Conservation (phyloP, 2,113 vertebrate species). For the Centropus unirufus region DNA sequence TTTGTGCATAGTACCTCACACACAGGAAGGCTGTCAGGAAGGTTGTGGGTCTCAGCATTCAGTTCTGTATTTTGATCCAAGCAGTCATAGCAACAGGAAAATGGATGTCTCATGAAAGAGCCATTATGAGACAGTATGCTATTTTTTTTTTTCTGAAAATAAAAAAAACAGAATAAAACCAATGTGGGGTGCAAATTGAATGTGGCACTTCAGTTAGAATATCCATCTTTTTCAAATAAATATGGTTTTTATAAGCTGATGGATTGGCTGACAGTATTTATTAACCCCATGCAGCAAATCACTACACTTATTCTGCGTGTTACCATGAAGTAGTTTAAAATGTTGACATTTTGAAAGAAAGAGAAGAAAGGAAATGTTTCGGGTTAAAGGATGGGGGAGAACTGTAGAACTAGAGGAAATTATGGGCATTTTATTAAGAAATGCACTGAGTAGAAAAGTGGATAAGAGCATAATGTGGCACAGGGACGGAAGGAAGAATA, state of each 20-base stretch:
- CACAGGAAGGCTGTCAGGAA: background rate
- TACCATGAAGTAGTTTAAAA: background rate
- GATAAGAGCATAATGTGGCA: background rate
- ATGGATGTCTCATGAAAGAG: background rate
- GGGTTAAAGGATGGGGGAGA: background rate
- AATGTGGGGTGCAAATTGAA: background rate
- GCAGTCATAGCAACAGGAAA: background rate
- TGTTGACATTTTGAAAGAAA: background rate
- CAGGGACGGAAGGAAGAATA: background rate
- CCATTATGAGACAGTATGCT: background rate
- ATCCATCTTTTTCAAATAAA: background rate
- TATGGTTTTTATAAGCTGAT: background rate
- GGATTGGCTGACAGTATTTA: background rate
- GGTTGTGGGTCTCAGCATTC: background rate
- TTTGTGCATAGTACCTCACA: background rate
- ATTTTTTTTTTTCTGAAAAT: background rate
- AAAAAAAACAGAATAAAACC: background rate
- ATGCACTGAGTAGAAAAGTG: background rate
- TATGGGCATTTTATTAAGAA: background rate
- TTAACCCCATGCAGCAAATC: background rate
- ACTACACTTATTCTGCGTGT: background rate
- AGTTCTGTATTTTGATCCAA: background rate
- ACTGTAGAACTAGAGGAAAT: background rate
- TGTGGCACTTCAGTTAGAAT: background rate
- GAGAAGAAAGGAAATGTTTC: background rate